Evolutionary conservation across 1,140 invertebrate species (phyloP), one percentile per base, ranked within the genome.

Genomic region (Hesperophylax magnus): DNA sequence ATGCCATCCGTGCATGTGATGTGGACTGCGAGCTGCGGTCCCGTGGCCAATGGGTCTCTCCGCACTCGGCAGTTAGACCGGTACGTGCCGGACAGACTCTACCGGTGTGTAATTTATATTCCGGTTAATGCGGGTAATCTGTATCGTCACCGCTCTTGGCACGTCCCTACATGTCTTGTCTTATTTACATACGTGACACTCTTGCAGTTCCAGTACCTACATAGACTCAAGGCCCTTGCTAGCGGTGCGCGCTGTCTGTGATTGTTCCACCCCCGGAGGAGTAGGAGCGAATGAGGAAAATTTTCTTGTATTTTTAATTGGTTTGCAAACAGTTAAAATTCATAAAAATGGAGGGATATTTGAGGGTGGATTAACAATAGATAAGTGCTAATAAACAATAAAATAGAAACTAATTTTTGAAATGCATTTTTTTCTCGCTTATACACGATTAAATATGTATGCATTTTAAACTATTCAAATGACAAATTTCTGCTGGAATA

Each of bases 171-270:
- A 61, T 78, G 63, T 74, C 76, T 76, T 65, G 72, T 83, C 79
- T 78, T 83, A 83, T 83, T 83, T 83, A 81, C 82, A 83, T 79
- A 83, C 82, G 82, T 83, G 82, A 80, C 71, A 74, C 52, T 74
- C 63, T 67, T 47, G 15, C 18, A 9, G 34, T 47, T 20, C 27
- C 3, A 56, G 54, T 17, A 17, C 17, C 54, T 14, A 6, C 7
- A 5, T 61, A 22, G 18, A 5, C 58, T 18, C 58, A 8, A 56
- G 54, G 58, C 18, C 34, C 58, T 61, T 18, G 3, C 17, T 56
- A n/a, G 17, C 18, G 58, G 9, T 61, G 58, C 18, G 22, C 60
- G 8, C n/a, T 15, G 22, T 24, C 20, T 24, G 20, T 14, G 61
- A 17, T 31, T 31, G 63, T 15, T 7, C 63, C 63, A 47, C 39